Evolutionary conservation across 1,140 invertebrate genomes (phyloP), one percentile per base, ranked within the genome.

Genomic region (Ericerus pela): DNA sequence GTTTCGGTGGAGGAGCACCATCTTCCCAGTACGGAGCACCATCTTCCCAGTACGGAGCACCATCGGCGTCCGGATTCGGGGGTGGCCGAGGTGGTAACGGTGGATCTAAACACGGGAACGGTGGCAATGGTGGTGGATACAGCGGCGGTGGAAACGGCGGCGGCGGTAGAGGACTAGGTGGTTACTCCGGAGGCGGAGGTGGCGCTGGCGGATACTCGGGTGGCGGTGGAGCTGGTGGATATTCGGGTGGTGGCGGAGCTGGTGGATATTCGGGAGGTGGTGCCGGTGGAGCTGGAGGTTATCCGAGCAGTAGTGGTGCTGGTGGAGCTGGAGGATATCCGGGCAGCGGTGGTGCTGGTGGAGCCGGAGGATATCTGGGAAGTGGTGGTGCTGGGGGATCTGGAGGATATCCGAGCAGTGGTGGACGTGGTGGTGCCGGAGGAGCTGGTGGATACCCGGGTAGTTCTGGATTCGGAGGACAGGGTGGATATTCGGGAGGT

Each of bases 161-260:
- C 11, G 24, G 6, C 29, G 24, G n/a, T 22, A 22, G 16, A 11
- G 6, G n/a, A n/a, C 8, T 8, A 33, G 16, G 5, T 10, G 29
- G 51, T 22, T 8, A 53, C 16, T 53, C 24, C 5, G 16, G 51
- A 22, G 24, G 29, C 27, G 24, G 24, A 22, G 24, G 29, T 53
- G 24, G 24, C 24, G 53, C 14, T 3, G 28, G 31, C 26, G 31
- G 53, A 16, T 54, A 54, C 30, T 33, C 53, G 4, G 10, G 53
- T 37, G 54, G 54, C 3, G 33, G 54, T 12, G 20, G 20, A 10
- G 31, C 18, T 47, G 54, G 53, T 27, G 36, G 54, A 16, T 55
- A 30, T n/a, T 28, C 18, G 26, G 31, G 54, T 6, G 37, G 54
- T 26, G 31, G 54, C 18, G 22, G 16, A 18, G 36, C 26, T 43